Evolutionary conservation across 2,797 vertebrate species (phyloP), one percentile per base, ranked within the genome.

Genomic region (Sparus aurata): DNA sequence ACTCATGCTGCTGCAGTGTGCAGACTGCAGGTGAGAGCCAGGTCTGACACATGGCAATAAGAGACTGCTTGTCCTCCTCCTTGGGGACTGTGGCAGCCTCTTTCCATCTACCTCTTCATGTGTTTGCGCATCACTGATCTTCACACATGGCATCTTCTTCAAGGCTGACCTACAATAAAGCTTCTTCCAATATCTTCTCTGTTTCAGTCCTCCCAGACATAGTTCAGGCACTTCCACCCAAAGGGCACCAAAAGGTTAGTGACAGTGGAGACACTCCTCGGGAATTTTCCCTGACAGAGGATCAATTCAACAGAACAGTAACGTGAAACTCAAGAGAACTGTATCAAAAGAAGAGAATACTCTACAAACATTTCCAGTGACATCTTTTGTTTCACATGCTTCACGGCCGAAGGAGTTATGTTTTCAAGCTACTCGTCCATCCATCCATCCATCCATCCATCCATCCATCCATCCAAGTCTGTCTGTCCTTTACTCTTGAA

Each of bases 91-190:
- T 49, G 53, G 22, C 65, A 68, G 69, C 67, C 49, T 53, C 73
- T n/a, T 70, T 78, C 58, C 68, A 76, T 78, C 75, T 57, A 52
- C 63, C 59, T 79, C 72, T 70, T 76, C 27, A 70, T 77, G 62
- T 69, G 73, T 79, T 84, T 83, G 70, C 27, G 54, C 85, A 66
- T 83, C 75, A 77, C 69, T 80, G 77, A 82, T 69, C 78, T 85
- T 91, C 68, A 87, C 84, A 85, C 66, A 58, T 77, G 79, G 69
- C 55, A 60, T 85, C 81, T 76, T 85, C 78, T 77, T 82, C 80
- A 85, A 80, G 67, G 77, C 63, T 84, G 73, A 80, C 85, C 72
- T 79, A 74, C 63, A 84, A 55, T 78, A 77, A 83, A 73, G 23
- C 57, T 50, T 34, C 45, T 64, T 73, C 59, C 76, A 53, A 45